Evolutionary conservation across 1,140 invertebrate species (phyloP), one percentile per base, ranked within the genome.

Genomic region (Musca domestica): DNA sequence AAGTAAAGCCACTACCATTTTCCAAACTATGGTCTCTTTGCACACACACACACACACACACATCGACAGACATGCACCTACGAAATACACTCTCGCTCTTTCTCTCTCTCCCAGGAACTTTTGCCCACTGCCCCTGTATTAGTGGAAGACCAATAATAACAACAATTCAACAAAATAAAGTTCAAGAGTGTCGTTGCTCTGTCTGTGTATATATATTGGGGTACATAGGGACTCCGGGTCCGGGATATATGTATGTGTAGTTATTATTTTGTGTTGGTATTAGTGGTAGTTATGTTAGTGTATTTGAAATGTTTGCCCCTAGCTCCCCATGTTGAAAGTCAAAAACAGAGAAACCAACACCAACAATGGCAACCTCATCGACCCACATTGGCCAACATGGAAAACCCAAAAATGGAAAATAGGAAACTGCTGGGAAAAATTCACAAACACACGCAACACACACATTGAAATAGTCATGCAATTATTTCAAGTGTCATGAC

Each of bases 1-100:
- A 67, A 71, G 67, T 67, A 71, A 67, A 71, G 70, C 70, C 67
- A 67, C 67, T 71, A 63, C 67, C 54, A 70, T 69, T 30, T 30
- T 69, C 46, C 68, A 69, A 69, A 66, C 64, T 69, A 30, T 65
- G 68, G 70, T 71, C 70, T 71, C 70, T 63, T 30, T 3, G 14
- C 52, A 63, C 54, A 69, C 34, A 23, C 10, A 63, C n/a, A 67
- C 47, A 49, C 22, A 10, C 54, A 52, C 10, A 34, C 27, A 46
- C 12, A 54, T 7, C n/a, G n/a, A n/a, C n/a, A n/a, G n/a, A 54
- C 6, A 46, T 4, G 34, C 2, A 7, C 49, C 20, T 47, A 47
- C 12, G 19, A n/a, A 14, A 48, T 17, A 20, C 65, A 51, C 49
- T 19, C 46, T 34, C 41, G 56, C 12, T 25, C 51, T 65, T 22